Percentiles rank a stretch among this genome's conserved stretches.
Conservation (phyloP, 2,113 vertebrate genomes). For the Misgurnus anguillicaudatus region DNA sequence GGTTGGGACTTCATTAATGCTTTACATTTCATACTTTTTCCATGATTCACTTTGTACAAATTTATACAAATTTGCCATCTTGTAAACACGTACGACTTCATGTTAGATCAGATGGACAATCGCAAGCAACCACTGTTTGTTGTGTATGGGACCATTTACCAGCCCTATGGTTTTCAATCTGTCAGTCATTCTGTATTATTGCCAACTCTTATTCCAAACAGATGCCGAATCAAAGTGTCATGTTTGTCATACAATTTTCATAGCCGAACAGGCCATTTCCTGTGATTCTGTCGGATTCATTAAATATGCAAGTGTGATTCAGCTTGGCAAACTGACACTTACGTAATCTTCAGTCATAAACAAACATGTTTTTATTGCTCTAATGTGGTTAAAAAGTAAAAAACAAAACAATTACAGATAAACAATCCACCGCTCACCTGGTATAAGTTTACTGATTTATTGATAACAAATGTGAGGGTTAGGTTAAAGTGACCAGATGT, state of each 20-base stretch:
- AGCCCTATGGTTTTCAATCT: not conserved
- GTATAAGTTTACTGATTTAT: too few species aligned
- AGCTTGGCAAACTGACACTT: not conserved
- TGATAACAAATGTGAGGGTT: too few species aligned
- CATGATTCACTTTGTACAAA: too few species aligned
- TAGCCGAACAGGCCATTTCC: constrained; percentile 16
- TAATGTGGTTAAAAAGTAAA: too few species aligned
- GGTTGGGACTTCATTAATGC: too few species aligned
- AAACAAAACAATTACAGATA: too few species aligned
- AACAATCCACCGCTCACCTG: not conserved
- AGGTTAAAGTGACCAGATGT: too few species aligned
- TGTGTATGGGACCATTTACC: not conserved
- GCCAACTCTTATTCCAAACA: not conserved
- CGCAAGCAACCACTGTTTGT: too few species aligned
- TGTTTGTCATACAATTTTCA: constrained; percentile 32
- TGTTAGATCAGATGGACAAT: too few species aligned
- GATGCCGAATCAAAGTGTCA: not conserved
- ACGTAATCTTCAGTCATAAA: not conserved
- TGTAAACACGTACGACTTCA: too few species aligned
- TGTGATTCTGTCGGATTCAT: constrained; percentile 15
- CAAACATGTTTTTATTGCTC: not conserved
- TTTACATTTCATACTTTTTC: too few species aligned
- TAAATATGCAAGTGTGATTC: not conserved
- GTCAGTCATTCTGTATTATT: not conserved
- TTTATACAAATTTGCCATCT: too few species aligned